Percentiles rank a stretch among this genome's conserved stretches.
Evolutionary conservation across 2,797 vertebrate genomes (phyloP).

Genomic region (Iguana delicatissima): DNA sequence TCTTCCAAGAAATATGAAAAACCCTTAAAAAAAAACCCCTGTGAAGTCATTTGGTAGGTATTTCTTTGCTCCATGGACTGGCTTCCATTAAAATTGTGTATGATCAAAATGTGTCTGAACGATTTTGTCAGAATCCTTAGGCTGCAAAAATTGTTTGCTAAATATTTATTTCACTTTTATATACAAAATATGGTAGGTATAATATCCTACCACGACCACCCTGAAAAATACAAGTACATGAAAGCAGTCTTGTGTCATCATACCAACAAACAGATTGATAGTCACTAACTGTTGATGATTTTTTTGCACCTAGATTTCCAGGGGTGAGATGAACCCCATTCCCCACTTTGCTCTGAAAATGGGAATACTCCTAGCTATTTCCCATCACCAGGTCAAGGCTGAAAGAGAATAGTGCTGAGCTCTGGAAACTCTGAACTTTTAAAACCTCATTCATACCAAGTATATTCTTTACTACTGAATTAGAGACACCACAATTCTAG

Average conservation of each 20-base stretch:
- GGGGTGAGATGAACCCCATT: background rate
- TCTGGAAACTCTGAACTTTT: background rate
- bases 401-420: background rate
- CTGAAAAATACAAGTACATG: background rate
- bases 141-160: background rate
- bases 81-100: background rate
- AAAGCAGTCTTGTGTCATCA: background rate
- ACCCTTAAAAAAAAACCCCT: background rate
- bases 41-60: background rate
- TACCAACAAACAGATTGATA: background rate
- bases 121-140: background rate
- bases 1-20: background rate
- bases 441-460: background rate
- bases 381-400: background rate
- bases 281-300: background rate
- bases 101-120: background rate
- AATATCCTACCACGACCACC: background rate
- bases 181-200: background rate
- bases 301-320: background rate
- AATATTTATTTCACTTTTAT: background rate
- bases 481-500: background rate
- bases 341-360: background rate
- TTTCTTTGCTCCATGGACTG: background rate
- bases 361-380: background rate
- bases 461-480: background rate